Percentiles rank a stretch among this genome's conserved stretches.
phyloP scores from a whole-genome alignment of 2,113 vertebrate species.

The Phylloscopus whistleri region DNA sequence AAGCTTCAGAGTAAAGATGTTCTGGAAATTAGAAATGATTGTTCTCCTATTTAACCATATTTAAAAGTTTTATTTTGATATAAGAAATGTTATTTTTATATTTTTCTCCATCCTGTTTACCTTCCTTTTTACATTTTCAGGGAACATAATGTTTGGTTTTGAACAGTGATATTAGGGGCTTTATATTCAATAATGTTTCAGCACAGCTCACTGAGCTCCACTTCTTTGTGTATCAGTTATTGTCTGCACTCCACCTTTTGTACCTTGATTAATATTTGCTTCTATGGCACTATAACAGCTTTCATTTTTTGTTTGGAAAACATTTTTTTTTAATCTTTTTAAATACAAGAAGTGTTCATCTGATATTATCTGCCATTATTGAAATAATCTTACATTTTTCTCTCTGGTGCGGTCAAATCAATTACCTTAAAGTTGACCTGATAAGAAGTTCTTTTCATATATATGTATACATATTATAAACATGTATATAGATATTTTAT shows the following conservation, averaged over 20 bases:
- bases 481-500: fast-evolving
- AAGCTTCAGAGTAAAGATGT: neutral
- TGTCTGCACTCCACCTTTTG: neutral
- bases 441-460: neutral
- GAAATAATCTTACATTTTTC: neutral
- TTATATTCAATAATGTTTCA: neutral
- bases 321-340: neutral
- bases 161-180: neutral
- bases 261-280: neutral
- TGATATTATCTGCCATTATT: neutral
- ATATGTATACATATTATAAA: too few species aligned
- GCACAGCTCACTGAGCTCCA: neutral
- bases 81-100: neutral
- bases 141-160: neutral
- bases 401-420: neutral
- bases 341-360: neutral
- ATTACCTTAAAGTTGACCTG: neutral
- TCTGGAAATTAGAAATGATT: neutral
- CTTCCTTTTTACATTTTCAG: neutral
- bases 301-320: neutral
- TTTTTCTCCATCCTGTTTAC: neutral
- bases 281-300: neutral
- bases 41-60: neutral
- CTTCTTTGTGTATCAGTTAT: neutral
- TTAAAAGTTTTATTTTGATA: neutral